Evolutionary conservation across 2,888 invertebrate species (phyloP), one percentile per base, ranked within the genome.

Genomic region (Serripes groenlandicus): DNA sequence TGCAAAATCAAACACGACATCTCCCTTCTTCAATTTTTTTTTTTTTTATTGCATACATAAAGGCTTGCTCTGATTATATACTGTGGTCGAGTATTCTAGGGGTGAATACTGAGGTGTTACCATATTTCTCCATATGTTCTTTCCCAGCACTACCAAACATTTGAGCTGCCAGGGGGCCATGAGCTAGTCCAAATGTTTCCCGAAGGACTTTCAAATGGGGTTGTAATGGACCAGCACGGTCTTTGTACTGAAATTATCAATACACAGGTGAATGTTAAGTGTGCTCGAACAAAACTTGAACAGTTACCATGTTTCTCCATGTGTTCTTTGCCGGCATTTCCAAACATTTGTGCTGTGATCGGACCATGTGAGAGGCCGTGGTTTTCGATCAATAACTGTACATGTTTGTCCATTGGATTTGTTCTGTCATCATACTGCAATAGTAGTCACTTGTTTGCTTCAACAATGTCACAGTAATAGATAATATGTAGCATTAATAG

Each of bases 61-160:
- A 15, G 42, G 42, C 42, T 42, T 15, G 42, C 42, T 42, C 42
- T 42, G 42, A 42, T 9, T 42, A 42, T 15, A 42, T 42, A 42
- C 18, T 9, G 9, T 42, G 9, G 42, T 15, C 11, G 56, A 7
- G 18, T 56, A 15, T 23, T n/a, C n/a, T 9, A 15, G 9, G 18
- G 18, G 18, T 42, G 18, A 15, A 5, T 3, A n/a, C 9, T 34
- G n/a, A n/a, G n/a, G n/a, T n/a, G 85, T 82, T 88, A 95, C 95
- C 99, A 95, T 98, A 99, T 95, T 97, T 97, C 92, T 97, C 96
- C 98, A 98, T 99, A 93, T 99, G 99, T 93, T 99, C 99, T 69
- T 96, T 95, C 11, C 97, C 99, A 75, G 99, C 99, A 95, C 98
- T 98, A 42, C 98, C 99, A 95, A 99, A 99, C 95, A 99, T 96